Evolutionary conservation across 2,113 vertebrate genomes (phyloP), one percentile per base, ranked within the genome.

Genomic region (Salvelinus fontinalis): DNA sequence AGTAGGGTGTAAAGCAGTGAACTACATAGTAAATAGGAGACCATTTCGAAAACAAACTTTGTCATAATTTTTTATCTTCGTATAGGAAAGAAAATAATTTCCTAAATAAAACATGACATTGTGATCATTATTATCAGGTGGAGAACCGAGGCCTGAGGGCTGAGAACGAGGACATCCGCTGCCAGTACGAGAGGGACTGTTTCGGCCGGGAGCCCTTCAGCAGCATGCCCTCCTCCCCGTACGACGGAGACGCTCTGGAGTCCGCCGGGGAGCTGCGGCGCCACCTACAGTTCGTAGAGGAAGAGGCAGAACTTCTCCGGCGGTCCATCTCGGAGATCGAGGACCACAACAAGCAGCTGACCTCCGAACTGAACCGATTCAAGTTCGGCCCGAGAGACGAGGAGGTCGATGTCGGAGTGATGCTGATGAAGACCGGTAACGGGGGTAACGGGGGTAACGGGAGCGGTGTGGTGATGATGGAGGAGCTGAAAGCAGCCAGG

Each of bases 251-350:
- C 69, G 93, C 94, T 0, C 83, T 95, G 74, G 97, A 99, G 84
- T 98, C 97, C 0, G 96, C 95, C 5, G 86, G 88, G 0, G 98
- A 99, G 90, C 93, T 99, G 13, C 95, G 96, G 0, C 93, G 97
- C 14, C 97, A 99, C 86, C 91, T 99, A 74, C 97, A 99, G 81
- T 99, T 99, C 3, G 97, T 99, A 73, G 97, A 99, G 83, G 98
- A 99, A 84, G 97, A 99, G 84, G 98, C 98, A 0, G 97, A 98
- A 86, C 90, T 99, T 29, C 88, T 99, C 73, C 94, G 98, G 16
- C 93, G 97, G 67, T 99, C 97, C 1, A 97, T 99, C 81, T 95
- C 97, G 0, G 98, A 99, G 91, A 96, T 98, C 0, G 98, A 99
- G 83, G 97, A 98, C 91, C 97, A 98, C 90, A 99, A 99, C 88